phyloP scores from a whole-genome alignment of 64 coral and sea anemone species.

The Trachythela sp. region DNA sequence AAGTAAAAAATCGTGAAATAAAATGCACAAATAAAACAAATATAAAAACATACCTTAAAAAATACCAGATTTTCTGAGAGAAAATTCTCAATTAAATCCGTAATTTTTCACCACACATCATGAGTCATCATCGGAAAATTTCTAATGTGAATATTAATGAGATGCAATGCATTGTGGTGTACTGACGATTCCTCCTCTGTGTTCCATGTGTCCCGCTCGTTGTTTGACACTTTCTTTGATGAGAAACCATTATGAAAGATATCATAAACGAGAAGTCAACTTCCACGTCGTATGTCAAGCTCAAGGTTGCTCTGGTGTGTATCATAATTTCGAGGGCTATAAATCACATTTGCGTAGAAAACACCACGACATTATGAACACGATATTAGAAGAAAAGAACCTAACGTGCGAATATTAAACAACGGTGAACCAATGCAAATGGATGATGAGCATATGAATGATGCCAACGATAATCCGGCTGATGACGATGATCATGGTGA shows the following conservation, averaged over 20 bases:
- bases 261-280: neutral
- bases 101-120: too few species aligned
- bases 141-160: too few species aligned
- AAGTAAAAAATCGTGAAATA: too few species aligned
- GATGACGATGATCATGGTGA: neutral
- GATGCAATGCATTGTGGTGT: too few species aligned
- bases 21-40: too few species aligned
- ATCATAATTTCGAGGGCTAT: neutral
- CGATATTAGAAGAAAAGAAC: neutral
- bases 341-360: slow-evolving; percentile 34
- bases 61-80: too few species aligned
- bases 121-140: too few species aligned
- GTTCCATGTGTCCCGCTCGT: too few species aligned
- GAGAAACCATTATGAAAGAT: neutral
- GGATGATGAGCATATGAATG: neutral
- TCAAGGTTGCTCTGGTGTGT: neutral
- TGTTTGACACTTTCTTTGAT: neutral
- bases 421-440: neutral
- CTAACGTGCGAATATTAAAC: neutral
- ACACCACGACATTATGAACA: neutral
- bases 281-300: slow-evolving; percentile 21
- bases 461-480: neutral
- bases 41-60: too few species aligned
- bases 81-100: too few species aligned
- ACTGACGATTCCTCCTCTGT: too few species aligned